Evolutionary conservation across 2,797 vertebrate species (phyloP).

Genomic region (Potorous gilbertii): DNA sequence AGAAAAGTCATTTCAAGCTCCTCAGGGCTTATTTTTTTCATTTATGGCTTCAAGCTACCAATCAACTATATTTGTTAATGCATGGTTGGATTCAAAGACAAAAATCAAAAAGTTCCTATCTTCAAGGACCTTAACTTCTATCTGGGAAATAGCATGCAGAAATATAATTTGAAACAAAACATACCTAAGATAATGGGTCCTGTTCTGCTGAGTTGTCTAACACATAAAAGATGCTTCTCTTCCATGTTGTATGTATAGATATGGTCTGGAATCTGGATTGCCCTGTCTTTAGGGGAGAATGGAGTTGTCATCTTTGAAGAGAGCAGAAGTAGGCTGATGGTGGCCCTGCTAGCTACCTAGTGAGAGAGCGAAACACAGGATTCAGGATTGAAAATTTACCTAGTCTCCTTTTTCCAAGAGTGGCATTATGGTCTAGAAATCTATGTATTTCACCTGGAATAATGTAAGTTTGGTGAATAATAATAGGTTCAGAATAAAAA

Average conservation of each 20-base stretch:
- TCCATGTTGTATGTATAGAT: background rate
- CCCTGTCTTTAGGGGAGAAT: background rate
- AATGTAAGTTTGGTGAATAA: background rate
- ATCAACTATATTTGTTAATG: background rate
- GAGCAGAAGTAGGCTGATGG: background rate
- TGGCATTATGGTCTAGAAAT: background rate
- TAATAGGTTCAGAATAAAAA: background rate
- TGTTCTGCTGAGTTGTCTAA: background rate
- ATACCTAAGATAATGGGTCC: background rate
- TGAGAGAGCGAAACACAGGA: background rate
- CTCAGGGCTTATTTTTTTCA: background rate
- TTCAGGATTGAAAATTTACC: background rate
- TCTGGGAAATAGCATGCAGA: background rate
- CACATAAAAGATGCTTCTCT: background rate
- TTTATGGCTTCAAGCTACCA: background rate
- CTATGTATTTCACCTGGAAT: background rate
- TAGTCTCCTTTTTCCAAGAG: background rate
- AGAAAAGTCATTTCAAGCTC: background rate
- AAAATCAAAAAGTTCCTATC: background rate
- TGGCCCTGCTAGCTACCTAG: background rate
- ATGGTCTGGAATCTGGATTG: background rate
- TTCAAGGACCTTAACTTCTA: background rate
- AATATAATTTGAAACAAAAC: background rate
- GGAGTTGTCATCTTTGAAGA: background rate
- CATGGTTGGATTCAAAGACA: background rate